Evolutionary conservation across 2,113 vertebrate genomes (phyloP).

Genomic region (Pagrus major): DNA sequence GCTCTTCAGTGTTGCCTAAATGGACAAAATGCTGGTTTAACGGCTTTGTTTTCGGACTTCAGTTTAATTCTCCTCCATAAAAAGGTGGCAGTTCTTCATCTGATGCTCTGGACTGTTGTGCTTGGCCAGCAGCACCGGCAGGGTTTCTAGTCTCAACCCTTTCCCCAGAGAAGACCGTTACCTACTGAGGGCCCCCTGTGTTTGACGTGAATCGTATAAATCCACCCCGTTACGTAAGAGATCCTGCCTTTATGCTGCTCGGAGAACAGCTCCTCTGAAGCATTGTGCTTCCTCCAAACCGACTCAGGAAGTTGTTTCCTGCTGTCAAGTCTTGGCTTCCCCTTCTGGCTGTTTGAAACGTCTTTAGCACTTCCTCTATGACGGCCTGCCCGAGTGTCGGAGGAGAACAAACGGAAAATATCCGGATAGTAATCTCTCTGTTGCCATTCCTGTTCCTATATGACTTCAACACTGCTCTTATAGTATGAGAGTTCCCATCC

Average conservation of each 20-base stretch:
- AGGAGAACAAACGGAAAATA: slow-evolving; percentile 10
- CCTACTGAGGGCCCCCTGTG: slow-evolving; percentile 44
- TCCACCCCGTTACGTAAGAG: slow-evolving; percentile 57
- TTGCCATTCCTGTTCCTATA: background rate
- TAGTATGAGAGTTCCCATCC: background rate
- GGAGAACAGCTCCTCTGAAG: slow-evolving; percentile 18
- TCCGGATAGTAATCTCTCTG: slow-evolving; percentile 4
- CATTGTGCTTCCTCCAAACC: slow-evolving; percentile 10
- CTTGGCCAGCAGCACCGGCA: slow-evolving; percentile 38
- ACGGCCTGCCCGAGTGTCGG: background rate
- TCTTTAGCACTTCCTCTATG: slow-evolving; percentile 58
- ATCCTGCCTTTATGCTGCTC: slow-evolving; percentile 38
- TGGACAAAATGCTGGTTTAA: slow-evolving; percentile 20
- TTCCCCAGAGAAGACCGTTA: slow-evolving; percentile 10
- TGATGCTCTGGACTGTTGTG: slow-evolving; percentile 28
- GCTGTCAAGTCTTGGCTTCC: slow-evolving; percentile 51
- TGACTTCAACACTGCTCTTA: background rate
- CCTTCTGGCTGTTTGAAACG: slow-evolving; percentile 10
- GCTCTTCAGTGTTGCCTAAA: background rate
- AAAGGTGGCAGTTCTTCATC: slow-evolving; percentile 24
- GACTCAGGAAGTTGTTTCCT: slow-evolving; percentile 67
- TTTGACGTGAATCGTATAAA: slow-evolving; percentile 45
- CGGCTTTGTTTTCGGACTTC: slow-evolving; percentile 25
- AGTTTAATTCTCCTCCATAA: background rate
- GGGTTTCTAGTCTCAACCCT: slow-evolving; percentile 7